Evolutionary conservation across 2,113 vertebrate species (phyloP).

Genomic region (Danio rerio): GRCz12tu NC_133176.1:62892001-62892500

Average conservation of each 20-base stretch:
- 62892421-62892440: too few relatives aligned
- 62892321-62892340: slow-evolving; percentile 13
- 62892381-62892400: neutral
- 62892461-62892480: too few relatives aligned
- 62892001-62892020: slow-evolving; percentile 64
- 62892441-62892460: too few relatives aligned
- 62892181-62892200: too few relatives aligned
- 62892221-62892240: too few relatives aligned
- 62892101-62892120: slow-evolving; percentile 50
- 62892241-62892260: too few relatives aligned
- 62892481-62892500: too few relatives aligned
- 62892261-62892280: neutral
- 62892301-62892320: slow-evolving; percentile 17
- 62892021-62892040: slow-evolving; percentile 60
- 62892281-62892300: neutral
- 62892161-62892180: too few relatives aligned
- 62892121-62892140: too few relatives aligned
- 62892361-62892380: neutral
- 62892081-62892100: slow-evolving; percentile 61
- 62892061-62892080: slow-evolving; percentile 38
- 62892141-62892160: too few relatives aligned
- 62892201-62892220: too few relatives aligned
- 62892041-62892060: slow-evolving; percentile 62
- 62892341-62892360: neutral
- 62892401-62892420: too few relatives aligned